phyloP scores from a whole-genome alignment of 2,797 vertebrate genomes.

The Gorsachius magnificus region DNA sequence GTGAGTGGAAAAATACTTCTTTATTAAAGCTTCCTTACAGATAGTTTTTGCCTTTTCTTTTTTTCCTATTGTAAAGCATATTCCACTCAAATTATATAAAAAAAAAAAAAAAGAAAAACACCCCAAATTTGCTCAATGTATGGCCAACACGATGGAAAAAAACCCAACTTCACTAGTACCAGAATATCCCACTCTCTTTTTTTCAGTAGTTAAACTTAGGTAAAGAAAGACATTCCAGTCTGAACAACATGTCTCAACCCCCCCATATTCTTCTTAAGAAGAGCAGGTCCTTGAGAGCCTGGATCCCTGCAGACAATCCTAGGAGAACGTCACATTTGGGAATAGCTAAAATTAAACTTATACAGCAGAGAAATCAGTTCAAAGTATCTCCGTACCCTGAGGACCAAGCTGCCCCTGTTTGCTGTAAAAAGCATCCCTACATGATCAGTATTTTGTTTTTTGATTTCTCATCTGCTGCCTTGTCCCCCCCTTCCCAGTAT shows the following conservation, averaged over 20 bases:
- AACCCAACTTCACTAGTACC: background rate
- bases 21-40: background rate
- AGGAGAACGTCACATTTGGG: background rate
- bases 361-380: background rate
- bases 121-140: accelerated
- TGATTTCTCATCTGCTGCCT: background rate
- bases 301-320: background rate
- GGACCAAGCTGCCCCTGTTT: background rate
- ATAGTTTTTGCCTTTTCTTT: background rate
- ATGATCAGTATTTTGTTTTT: background rate
- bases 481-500: background rate
- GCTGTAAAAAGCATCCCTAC: background rate
- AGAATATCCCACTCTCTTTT: background rate
- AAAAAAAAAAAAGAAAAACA: too few species aligned
- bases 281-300: background rate
- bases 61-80: background rate
- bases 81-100: background rate
- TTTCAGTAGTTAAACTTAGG: background rate
- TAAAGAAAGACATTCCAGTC: background rate
- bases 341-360: background rate
- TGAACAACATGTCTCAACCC: background rate
- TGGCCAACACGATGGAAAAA: background rate
- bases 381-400: background rate
- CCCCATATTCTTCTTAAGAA: background rate
- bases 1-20: background rate